Evolutionary conservation across 1,140 invertebrate species (phyloP), one percentile per base, ranked within the genome.

Genomic region (Calliphora vicina): DNA sequence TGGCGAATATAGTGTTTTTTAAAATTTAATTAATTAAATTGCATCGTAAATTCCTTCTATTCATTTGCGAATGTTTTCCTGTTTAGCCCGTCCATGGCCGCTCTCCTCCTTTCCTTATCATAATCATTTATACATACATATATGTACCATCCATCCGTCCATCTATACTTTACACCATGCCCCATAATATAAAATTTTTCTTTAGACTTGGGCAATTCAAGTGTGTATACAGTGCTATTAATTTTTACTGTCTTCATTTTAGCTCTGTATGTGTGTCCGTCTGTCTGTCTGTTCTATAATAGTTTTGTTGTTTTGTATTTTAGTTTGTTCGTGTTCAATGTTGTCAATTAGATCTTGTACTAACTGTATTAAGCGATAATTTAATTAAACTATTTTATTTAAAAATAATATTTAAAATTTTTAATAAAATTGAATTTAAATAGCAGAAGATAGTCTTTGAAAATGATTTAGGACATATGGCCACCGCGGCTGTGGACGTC

Each of bases 171-270:
- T 23, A 67, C 20, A 67, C 23, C n/a, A 67, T 25, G n/a, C 23
- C 23, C 15, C n/a, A 57, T n/a, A 57, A 57, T 6, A 23, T 23
- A 67, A 23, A 23, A 67, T 67, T 67, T 23, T 67, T 67, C 23
- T 50, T 50, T 67, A 67, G 61, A 25, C 61, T 78, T 43, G n/a
- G 35, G 35, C 35, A 78, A 78, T 78, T 78, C 74, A 78, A 78
- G 74, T 78, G 74, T 78, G 74, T 78, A 78, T 78, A 23, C 74
- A 43, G 29, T 43, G 74, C 74, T 43, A 78, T 78, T 78, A 78
- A 78, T 43, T 25, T 78, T 78, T 78, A 67, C 61, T 78, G 74
- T 78, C 74, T 78, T 25, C 74, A 23, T 67, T 25, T 67, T 67
- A 6, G n/a, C 25, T 67, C 6, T 67, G 61, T n/a, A 23, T 67